Evolutionary conservation across 2,888 invertebrate genomes (phyloP), one percentile per base, ranked within the genome.

Genomic region (Calliopum simillimum): DNA sequence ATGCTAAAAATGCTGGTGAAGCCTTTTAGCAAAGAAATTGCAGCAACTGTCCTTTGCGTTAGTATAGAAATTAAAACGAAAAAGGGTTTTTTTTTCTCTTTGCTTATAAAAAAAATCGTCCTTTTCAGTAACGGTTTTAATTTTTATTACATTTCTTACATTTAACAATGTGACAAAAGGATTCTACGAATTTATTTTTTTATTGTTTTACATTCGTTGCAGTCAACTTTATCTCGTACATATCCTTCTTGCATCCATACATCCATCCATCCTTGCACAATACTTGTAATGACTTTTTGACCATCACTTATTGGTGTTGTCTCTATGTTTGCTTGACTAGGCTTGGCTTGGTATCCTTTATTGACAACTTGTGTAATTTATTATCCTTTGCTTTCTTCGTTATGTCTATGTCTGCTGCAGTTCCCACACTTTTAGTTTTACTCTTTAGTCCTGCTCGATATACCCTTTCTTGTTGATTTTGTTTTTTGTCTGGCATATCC

Each of bases 141-240:
- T 53, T 53, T 33, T 58, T 58, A 25, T 14, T 2, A 16, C 12
- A 13, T 62, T 62, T 62, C 13, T 61, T 43, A 23, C 43, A 6
- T 41, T 11, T n/a, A 25, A 25, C 44, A 44, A 25, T 25, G 44
- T 47, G 21, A 49, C 58, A 67, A 49, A 68, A 44, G 61, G 61
- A 68, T 68, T 68, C 68, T 47, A 62, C 41, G 62, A 62, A 68
- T 43, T 68, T 41, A 14, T 33, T 68, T 68, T 51, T 68, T n/a
- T 53, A 53, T 44, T 43, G 19, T 49, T 55, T 21, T 66, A 19
- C 49, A 25, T 41, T 64, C 25, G 8, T 49, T 16, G 23, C 13
- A 11, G 3, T 19, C 2, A 41, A 19, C 4, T 56, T 8, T 56
- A 21, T 13, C 25, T 8, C 14, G 11, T 49, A 25, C 23, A 49